Evolutionary conservation across 1,140 invertebrate genomes (phyloP), one percentile per base, ranked within the genome.

Genomic region (Papilio dardanus): DNA sequence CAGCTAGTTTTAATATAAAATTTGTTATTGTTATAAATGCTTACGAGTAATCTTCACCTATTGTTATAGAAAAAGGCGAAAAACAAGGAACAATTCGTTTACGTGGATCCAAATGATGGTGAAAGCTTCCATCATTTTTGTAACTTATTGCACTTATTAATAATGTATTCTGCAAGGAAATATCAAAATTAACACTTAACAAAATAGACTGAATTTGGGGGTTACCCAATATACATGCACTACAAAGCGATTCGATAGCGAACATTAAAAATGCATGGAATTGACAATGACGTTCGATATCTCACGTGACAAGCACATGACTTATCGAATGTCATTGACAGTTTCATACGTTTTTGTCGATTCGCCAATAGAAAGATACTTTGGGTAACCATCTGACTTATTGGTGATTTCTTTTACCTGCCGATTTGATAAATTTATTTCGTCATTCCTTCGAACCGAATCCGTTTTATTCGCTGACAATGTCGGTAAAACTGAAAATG

Each of bases 1-100:
- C n/a, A n/a, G n/a, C 16, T 16, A 42, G 4, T 42, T 42, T 7
- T 46, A 2, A 4, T 19, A 16, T 5, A 46, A 46, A 6, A n/a
- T 6, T 19, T n/a, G 16, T 19, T 46, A 46, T n/a, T 46, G 35
- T 46, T 16, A 46, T n/a, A 75, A 21, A 37, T n/a, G 87, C 89
- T 88, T 76, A 91, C 89, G 76, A 62, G 54, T 82, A 75, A 76
- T 89, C 81, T 31, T 78, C 71, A 7, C 87, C 86, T 19, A 92
- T 82, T 76, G 66, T 86, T 74, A 92, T 81, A 14, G 74, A n/a
- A 6, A 86, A 74, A 3, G 88, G 86, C n/a, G 84, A 71, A 75
- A 85, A 71, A 76, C 88, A 90, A 12, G 76, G 54, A 35, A 73
- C 74, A 16, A 16, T 31, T 4, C 40, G 54, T 21, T 81, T 31